phyloP scores from a whole-genome alignment of 2,888 invertebrate species.

The Panzeria rudis region DNA sequence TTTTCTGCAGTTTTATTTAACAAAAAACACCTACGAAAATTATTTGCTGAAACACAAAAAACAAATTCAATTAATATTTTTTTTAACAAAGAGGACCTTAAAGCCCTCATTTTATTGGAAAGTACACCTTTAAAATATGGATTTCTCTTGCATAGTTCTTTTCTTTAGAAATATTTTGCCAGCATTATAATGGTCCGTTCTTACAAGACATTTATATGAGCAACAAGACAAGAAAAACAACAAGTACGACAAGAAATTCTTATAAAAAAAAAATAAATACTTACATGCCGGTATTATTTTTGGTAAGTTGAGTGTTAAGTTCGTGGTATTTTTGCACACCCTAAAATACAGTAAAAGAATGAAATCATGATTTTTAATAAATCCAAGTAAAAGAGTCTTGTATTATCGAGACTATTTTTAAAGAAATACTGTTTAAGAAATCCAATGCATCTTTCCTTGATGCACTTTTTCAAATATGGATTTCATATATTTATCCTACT shows the following conservation, averaged over 20 bases:
- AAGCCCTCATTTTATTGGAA: constrained; percentile 62
- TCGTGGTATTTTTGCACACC: constrained; percentile 58
- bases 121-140: constrained; percentile 56
- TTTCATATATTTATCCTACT: constrained; percentile 24
- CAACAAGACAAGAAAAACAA: constrained; percentile 28
- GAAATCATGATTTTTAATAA: not conserved
- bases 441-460: not conserved
- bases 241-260: constrained; percentile 37
- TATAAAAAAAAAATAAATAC: constrained; percentile 21
- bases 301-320: constrained; percentile 51
- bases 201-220: constrained; percentile 56
- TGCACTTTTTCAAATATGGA: not conserved
- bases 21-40: constrained; percentile 48
- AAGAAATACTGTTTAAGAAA: not conserved
- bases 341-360: constrained; percentile 49
- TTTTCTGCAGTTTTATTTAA: not conserved
- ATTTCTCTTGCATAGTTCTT: constrained; percentile 30
- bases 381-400: not conserved
- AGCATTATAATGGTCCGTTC: constrained; percentile 65
- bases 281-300: constrained; percentile 67
- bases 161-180: constrained; percentile 69
- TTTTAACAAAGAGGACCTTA: constrained; percentile 46
- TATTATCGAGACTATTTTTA: not conserved
- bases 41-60: not conserved
- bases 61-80: constrained; percentile 67